These are phyloP conservation scores for Dermolepida albohirtum DNA, from an alignment of 2,888 invertebrate species.

Conservation along the genomic window DNA sequence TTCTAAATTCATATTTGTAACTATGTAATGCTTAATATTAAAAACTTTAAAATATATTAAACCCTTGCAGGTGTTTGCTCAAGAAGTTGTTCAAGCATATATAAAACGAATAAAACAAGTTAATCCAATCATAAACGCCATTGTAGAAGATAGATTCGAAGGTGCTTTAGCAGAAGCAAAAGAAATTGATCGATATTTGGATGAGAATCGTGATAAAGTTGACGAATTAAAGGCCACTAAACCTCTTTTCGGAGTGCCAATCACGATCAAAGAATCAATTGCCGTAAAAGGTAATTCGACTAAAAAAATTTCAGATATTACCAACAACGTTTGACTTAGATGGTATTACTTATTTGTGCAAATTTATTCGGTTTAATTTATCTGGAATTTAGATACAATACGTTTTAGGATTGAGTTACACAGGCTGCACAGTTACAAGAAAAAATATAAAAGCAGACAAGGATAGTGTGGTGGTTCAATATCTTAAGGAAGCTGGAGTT, in stretches of 20 bases:
- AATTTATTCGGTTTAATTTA: too few relatives aligned
- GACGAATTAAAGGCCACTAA: slow-evolving; percentile 61
- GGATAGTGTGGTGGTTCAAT: slow-evolving; percentile 79
- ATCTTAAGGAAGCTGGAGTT: slow-evolving; percentile 84
- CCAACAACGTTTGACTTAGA: too few relatives aligned
- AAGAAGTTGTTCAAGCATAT: slow-evolving; percentile 77
- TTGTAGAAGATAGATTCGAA: slow-evolving; percentile 82
- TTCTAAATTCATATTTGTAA: too few relatives aligned
- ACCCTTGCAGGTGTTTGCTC: slow-evolving; percentile 53
- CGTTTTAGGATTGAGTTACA: slow-evolving; percentile 59
- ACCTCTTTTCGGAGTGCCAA: slow-evolving; percentile 84
- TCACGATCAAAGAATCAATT: slow-evolving; percentile 80
- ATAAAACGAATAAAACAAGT: slow-evolving; percentile 83
- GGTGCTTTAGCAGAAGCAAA: slow-evolving; percentile 80
- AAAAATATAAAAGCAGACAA: slow-evolving; percentile 69
- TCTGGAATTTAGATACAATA: too few relatives aligned
- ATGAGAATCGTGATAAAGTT: slow-evolving; percentile 48
- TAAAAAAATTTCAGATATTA: too few relatives aligned
- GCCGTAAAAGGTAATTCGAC: slow-evolving; percentile 54
- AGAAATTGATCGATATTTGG: slow-evolving; percentile 70
- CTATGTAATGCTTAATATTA: not conserved
- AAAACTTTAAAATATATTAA: not conserved
- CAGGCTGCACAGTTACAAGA: slow-evolving; percentile 57
- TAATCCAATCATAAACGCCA: slow-evolving; percentile 81
- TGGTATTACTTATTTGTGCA: too few relatives aligned